These are phyloP conservation scores for Drosophila helvetica DNA, from an alignment of 2,888 invertebrate species.

Conservation along the genomic window DNA sequence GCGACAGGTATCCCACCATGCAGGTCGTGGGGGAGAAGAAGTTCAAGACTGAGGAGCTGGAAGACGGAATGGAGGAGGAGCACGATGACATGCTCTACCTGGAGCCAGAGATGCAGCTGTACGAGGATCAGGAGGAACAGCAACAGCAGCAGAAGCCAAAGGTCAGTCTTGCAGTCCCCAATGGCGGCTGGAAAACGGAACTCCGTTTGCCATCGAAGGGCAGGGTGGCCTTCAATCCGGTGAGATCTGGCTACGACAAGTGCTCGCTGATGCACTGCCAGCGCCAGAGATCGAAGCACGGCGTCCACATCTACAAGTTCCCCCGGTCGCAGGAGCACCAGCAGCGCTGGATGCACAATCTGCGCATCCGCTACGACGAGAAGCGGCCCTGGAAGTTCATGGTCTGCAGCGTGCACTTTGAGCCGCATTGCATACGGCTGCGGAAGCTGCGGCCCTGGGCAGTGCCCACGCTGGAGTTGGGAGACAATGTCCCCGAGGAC, in stretches of 20 bases:
- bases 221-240: slow-evolving; percentile 49
- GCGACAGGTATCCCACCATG: background rate
- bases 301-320: slow-evolving; percentile 72
- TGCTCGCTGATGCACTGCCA: slow-evolving; percentile 70
- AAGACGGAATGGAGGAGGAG: slow-evolving; percentile 12
- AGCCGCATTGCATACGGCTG: slow-evolving; percentile 56
- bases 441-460: slow-evolving; percentile 77
- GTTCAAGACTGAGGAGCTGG: background rate
- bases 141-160: slow-evolving; percentile 3
- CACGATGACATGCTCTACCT: slow-evolving; percentile 37
- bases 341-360: slow-evolving; percentile 67
- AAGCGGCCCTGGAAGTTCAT: slow-evolving; percentile 71
- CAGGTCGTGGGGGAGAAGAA: background rate
- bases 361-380: slow-evolving; percentile 65
- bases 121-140: slow-evolving; percentile 39
- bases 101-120: slow-evolving; percentile 52
- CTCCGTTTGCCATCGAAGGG: slow-evolving; percentile 49
- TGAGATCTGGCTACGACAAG: slow-evolving; percentile 72
- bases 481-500: slow-evolving; percentile 62
- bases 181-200: slow-evolving; percentile 34
- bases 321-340: slow-evolving; percentile 61
- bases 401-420: slow-evolving; percentile 72
- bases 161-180: background rate
- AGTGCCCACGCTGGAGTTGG: slow-evolving; percentile 75
- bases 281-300: slow-evolving; percentile 63